These are phyloP conservation scores for Dolichallabes microphthalmus DNA, from an alignment of 2,113 vertebrate genomes.

Conservation along the genomic window DNA sequence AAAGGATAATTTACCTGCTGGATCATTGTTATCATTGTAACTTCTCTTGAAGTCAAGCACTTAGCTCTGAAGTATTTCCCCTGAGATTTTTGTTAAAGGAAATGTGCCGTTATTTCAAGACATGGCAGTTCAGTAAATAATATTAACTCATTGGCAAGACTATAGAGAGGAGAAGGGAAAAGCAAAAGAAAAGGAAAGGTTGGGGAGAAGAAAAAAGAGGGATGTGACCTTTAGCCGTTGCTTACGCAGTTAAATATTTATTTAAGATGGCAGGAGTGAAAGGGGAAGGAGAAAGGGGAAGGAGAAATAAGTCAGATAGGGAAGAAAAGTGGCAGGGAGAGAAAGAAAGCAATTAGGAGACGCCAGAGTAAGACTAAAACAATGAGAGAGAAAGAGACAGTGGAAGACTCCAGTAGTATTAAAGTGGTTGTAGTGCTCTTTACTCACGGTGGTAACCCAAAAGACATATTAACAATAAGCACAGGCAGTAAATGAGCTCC, in stretches of 20 bases:
- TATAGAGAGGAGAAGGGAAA: not conserved
- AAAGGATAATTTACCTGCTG: not conserved
- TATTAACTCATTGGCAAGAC: not conserved
- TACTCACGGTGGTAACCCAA: not conserved
- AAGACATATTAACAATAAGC: not conserved
- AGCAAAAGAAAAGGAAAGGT: not conserved
- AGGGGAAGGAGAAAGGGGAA: not conserved
- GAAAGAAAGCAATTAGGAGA: not conserved
- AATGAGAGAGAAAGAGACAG: not conserved
- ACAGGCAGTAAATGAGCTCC: not conserved
- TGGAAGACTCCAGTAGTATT: not conserved
- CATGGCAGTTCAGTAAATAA: too few species aligned
- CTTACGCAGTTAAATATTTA: constrained; percentile 70
- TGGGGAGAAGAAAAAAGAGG: not conserved
- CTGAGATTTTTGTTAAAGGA: not conserved
- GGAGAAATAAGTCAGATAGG: not conserved
- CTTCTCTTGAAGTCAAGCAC: not conserved
- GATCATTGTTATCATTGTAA: not conserved
- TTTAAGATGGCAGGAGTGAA: constrained; percentile 58
- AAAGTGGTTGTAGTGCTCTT: constrained; percentile 1
- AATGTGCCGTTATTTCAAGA: not conserved
- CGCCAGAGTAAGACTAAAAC: not conserved
- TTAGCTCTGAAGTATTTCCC: not conserved
- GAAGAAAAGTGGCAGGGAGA: not conserved
- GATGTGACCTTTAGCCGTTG: constrained; percentile 64